Conservation (phyloP, 2,888 invertebrate species). For the Peribatodes rhomboidaria region DNA sequence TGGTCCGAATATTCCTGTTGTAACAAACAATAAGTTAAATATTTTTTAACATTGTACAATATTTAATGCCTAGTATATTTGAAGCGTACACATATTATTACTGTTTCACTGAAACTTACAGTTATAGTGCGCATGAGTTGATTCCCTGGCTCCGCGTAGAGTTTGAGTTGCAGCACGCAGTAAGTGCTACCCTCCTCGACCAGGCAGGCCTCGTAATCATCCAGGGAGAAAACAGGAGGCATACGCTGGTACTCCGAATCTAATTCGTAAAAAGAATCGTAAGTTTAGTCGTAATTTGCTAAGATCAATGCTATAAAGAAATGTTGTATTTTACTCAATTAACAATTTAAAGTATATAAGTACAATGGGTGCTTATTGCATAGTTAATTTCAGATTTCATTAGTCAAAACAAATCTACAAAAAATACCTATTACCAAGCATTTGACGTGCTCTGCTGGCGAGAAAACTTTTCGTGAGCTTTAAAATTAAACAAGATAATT, state of each 20-base stretch:
- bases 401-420: too few species aligned
- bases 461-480: too few species aligned
- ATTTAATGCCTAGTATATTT: not conserved
- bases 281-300: too few species aligned
- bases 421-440: too few species aligned
- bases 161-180: slow-evolving; percentile 55
- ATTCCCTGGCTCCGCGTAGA: slow-evolving; percentile 46
- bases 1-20: slow-evolving; percentile 33
- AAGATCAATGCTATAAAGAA: too few species aligned
- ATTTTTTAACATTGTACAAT: not conserved
- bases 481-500: too few species aligned
- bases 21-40: not conserved
- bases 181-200: slow-evolving; percentile 29
- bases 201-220: slow-evolving; percentile 44
- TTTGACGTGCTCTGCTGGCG: too few species aligned
- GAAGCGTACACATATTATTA: not conserved
- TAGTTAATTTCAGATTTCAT: too few species aligned
- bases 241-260: slow-evolving; percentile 44
- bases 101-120: not conserved
- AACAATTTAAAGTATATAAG: too few species aligned
- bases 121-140: slow-evolving; percentile 51
- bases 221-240: slow-evolving; percentile 44
- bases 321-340: too few species aligned
- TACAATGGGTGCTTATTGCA: too few species aligned
- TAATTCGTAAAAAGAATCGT: slow-evolving; percentile 10